phyloP scores from a whole-genome alignment of 2,797 vertebrate species.

The Tachyglossus aculeatus region DNA sequence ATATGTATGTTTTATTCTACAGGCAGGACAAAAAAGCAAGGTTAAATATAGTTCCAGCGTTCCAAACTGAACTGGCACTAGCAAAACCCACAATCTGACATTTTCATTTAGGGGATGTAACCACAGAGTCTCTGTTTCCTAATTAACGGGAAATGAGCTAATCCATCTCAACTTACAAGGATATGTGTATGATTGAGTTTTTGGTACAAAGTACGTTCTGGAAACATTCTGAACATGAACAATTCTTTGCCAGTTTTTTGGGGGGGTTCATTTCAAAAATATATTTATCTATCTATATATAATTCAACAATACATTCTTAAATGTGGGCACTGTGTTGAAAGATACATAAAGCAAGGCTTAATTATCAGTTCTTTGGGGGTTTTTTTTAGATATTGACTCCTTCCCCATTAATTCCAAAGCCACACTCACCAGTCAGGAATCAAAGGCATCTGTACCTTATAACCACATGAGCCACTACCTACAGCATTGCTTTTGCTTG shows the following conservation, averaged over 20 bases:
- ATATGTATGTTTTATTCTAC: background rate
- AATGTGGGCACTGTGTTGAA: background rate
- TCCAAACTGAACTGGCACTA: too few relatives aligned
- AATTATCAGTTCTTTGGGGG: background rate
- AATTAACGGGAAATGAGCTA: background rate
- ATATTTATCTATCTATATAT: too few relatives aligned
- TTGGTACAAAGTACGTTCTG: too few relatives aligned
- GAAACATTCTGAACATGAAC: too few relatives aligned
- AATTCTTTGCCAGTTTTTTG: too few relatives aligned
- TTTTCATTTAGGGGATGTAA: background rate
- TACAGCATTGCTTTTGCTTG: background rate
- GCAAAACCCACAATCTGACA: background rate
- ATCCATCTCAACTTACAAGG: background rate
- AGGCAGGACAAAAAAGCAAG: background rate
- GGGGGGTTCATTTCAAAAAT: too few relatives aligned
- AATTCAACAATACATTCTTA: background rate
- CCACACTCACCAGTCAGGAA: background rate
- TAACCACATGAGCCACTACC: slow-evolving; percentile 6
- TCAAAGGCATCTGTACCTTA: slow-evolving; percentile 3
- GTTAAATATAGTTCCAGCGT: background rate
- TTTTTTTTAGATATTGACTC: slow-evolving; percentile 6
- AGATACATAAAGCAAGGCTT: too few relatives aligned
- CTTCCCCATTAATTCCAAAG: slow-evolving; percentile 10
- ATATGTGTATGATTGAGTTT: background rate
- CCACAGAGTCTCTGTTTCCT: background rate